A percentile compares a stretch with the other conserved stretches of the same genome.
These are phyloP conservation scores for Drosophila hamatofila DNA, from an alignment of 2,888 invertebrate genomes.

Conservation along the genomic window DNA sequence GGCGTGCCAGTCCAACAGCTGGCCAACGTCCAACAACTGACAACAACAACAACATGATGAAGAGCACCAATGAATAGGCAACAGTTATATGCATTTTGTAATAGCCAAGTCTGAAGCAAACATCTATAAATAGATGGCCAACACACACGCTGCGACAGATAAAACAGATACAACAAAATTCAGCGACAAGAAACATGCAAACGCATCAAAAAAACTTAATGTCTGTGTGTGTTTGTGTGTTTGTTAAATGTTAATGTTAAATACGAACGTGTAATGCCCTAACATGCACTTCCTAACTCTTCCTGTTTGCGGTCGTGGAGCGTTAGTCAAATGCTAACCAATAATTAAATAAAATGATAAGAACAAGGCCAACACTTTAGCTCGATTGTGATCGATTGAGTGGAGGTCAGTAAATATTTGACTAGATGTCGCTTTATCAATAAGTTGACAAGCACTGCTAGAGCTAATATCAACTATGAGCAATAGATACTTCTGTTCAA, in stretches of 20 bases:
- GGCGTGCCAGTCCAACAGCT: slow-evolving; percentile 6
- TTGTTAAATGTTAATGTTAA: not conserved
- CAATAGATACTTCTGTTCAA: not conserved
- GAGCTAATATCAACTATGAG: not conserved
- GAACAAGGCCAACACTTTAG: not conserved
- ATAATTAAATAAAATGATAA: slow-evolving; percentile 7
- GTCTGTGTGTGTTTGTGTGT: not conserved
- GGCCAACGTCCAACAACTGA: slow-evolving; percentile 16
- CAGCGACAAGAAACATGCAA: slow-evolving; percentile 14
- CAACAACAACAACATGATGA: not conserved
- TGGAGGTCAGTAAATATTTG: slow-evolving; percentile 1
- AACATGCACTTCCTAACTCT: slow-evolving; percentile 1
- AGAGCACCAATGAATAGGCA: slow-evolving; percentile 6
- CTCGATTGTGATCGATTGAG: not conserved
- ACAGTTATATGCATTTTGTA: slow-evolving; percentile 58
- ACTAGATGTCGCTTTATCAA: not conserved
- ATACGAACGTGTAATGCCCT: slow-evolving; percentile 16
- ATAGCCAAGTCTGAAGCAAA: slow-evolving; percentile 66
- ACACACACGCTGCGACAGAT: slow-evolving; percentile 42
- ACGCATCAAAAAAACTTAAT: slow-evolving; percentile 7
- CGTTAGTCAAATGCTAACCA: slow-evolving; percentile 7
- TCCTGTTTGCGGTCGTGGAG: slow-evolving; percentile 9
- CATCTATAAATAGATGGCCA: slow-evolving; percentile 59
- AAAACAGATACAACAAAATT: slow-evolving; percentile 52
- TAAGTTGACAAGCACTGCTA: not conserved